Base-by-base conservation (phyloP, 2,113 vertebrate species). In the Cettia cetti region DNA sequence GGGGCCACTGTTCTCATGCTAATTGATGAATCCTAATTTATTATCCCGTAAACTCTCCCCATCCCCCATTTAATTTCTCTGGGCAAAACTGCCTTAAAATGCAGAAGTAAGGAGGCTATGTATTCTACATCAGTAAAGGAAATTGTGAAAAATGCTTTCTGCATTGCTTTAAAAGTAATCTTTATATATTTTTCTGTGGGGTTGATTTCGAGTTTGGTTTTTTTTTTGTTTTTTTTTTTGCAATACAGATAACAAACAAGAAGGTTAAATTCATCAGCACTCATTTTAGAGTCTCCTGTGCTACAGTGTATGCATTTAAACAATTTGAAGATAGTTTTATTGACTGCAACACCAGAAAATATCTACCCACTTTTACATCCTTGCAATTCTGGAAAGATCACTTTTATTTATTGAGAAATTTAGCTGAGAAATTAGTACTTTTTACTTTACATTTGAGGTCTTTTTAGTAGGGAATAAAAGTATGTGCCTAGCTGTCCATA, bases 21-120 rank as follows among this genome's bases (percentile, higher is more conserved):
- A 95, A 89, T 84, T 82, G 68, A 89, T 89, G 64, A 88, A 70
- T 90, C 44, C 24, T 64, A 83, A 72, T 87, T 92, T 92, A 61
- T 92, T 65, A 79, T 70, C 28, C 47, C 65, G 17, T 92, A 84
- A 74, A 50, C 17, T 78, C 12, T 57, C 1, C 28, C 47, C 42
- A 23, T 40, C 30, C 35, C 15, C 33, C 42, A 33, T 80, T 89
- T 91, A 7, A 69, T 87, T 91, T 88, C 56, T 84, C 24, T 78
- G 47, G 49, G 37, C 49, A 94, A 94, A 93, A 68, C 40, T 60
- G 71, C 57, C 53, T 86, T 49, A 40, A 80, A 94, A 91, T 27
- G 57, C 4, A 19, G 45, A 61, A 79, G 12, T 7, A 30, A 69
- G 20, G 17, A 50, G 56, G 27, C 13, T 86, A 13, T 71, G 23